phyloP scores from a whole-genome alignment of 2,888 invertebrate species.

The Pecten maximus region DNA sequence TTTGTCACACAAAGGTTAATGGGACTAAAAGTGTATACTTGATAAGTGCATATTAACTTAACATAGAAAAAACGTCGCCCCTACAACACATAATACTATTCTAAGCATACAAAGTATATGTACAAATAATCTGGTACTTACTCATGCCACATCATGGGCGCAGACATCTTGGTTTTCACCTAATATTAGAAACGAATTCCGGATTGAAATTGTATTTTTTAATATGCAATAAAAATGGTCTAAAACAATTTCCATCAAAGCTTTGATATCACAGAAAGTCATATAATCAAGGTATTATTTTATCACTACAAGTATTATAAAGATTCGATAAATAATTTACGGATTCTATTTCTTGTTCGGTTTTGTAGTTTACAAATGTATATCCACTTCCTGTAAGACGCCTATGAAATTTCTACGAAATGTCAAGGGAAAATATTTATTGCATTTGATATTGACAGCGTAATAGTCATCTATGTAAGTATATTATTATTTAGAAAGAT shows the following conservation, averaged over 20 bases:
- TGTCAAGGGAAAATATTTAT: not conserved
- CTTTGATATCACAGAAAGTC: no score
- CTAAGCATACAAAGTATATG: no score
- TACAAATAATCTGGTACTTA: no score
- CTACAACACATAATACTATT: no score
- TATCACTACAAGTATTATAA: no score
- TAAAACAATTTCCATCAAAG: no score
- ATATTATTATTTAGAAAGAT: not conserved
- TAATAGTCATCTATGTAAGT: not conserved
- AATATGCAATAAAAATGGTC: no score
- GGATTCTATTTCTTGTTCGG: not conserved
- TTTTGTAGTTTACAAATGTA: not conserved
- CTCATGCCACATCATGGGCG: slow-evolving; percentile 50
- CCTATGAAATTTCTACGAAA: not conserved
- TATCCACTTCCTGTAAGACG: not conserved
- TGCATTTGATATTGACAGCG: not conserved
- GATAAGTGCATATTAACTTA: no score
- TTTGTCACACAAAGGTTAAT: no score
- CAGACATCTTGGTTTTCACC: slow-evolving; percentile 43
- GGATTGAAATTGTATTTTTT: not conserved
- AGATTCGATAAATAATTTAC: not conserved
- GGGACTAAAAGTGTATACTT: no score
- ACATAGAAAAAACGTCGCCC: no score
- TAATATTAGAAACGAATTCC: not conserved
- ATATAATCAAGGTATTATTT: no score